phyloP scores from a whole-genome alignment of 2,113 vertebrate genomes.

The Tetrao urogallus region DNA sequence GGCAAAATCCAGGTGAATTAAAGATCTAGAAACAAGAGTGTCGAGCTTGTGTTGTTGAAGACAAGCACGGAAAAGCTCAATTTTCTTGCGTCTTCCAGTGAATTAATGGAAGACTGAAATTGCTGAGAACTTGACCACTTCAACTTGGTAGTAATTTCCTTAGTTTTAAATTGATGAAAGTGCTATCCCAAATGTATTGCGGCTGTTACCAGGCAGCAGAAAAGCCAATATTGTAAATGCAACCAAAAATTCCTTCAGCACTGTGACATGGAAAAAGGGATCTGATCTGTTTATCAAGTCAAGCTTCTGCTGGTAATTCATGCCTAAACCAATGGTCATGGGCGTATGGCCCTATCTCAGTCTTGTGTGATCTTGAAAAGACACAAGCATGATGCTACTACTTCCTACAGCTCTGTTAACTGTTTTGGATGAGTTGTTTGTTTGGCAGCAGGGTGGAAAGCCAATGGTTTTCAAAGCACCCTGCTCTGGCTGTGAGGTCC shows the following conservation, averaged over 20 bases:
- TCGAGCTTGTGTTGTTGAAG: background rate
- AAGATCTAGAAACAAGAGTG: background rate
- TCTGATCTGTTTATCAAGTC: no score
- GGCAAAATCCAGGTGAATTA: background rate
- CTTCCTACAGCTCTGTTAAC: rapidly evolving
- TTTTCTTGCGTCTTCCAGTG: background rate
- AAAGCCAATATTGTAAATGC: rapidly evolving
- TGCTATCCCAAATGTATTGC: background rate
- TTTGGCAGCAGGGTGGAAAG: rapidly evolving
- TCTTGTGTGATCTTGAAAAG: background rate
- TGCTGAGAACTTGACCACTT: background rate
- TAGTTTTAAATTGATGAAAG: background rate
- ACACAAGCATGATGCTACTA: background rate
- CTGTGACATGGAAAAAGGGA: rapidly evolving
- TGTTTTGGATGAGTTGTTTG: background rate
- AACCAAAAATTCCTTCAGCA: background rate
- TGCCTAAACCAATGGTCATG: background rate
- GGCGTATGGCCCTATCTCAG: background rate
- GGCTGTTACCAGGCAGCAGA: background rate
- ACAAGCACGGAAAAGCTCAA: background rate
- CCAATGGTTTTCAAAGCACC: background rate
- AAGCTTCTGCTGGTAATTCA: background rate
- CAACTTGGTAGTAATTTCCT: background rate
- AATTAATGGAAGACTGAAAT: background rate
- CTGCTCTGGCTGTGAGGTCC: rapidly evolving